Base-by-base conservation (phyloP, 2,797 vertebrate genomes). In the Heterohyrax brucei region DNA sequence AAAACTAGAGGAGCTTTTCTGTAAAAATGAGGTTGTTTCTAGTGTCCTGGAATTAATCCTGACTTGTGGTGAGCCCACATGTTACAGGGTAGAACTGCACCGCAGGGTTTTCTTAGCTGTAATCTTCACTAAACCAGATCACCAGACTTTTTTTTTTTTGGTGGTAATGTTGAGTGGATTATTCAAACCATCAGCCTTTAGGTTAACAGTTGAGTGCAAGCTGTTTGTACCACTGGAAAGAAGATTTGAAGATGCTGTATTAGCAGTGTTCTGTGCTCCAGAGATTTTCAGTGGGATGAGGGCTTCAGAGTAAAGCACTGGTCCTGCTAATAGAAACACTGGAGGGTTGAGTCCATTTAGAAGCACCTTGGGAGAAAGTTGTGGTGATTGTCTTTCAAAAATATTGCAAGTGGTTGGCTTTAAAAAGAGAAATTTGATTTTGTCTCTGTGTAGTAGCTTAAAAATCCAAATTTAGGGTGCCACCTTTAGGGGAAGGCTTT, bases 221-320 rank as follows among this genome's bases (percentile, higher is more conserved):
- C 14, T 24, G 6, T 72, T 19, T 72, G n/a, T 3, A 26, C n/a
- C 19, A 39, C 33, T 39, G 33, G 30, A 73, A n/a, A 33, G 48
- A 70, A 82, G 26, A 91, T 90, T 96, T 50, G 26, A 70, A 79
- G 46, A 88, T 59, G 30, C 10, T 28, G 48, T 18, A 33, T 78
- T 56, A 82, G 7, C 3, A 59, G 0, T 89, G 19, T 48, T 64
- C 33, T 3, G 26, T 39, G 10, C 1, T 83, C 7, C 28, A 85
- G 78, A 79, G 59, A 46, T 77, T 6, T 19, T 92, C 18, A 1
- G 8, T 66, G 33, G 26, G 56, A n/a, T 19, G 16, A 75, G 39
- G 70, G 56, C 82, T 46, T 68, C 50, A 75, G 68, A 79, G 84
- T 59, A 30, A 91, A 22, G 46, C n/a, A 46, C 3, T 30, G 48